Base-by-base conservation (phyloP, 2,888 invertebrate genomes). In the Papilio protenor region DNA sequence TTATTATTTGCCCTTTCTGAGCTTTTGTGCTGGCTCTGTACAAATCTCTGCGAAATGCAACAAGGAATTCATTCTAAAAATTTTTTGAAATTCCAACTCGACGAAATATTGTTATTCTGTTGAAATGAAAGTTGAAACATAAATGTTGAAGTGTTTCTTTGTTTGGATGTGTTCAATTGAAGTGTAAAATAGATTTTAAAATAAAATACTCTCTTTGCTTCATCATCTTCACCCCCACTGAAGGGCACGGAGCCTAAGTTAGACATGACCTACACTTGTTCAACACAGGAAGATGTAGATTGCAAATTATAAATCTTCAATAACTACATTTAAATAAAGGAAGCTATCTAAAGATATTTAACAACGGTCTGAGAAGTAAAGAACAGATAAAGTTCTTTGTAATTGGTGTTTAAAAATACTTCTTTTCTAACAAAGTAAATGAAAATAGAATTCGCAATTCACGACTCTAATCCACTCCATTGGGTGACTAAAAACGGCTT, bases 401-500 rank as follows among this genome's bases (percentile, higher is more conserved):
- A 64, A 27, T 64, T 33, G 33, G 21, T 33, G 16, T 33, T 64
- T 8, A 64, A 40, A 27, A 27, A 27, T 64, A 64, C 12, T 75
- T 52, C 27, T 64, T 64, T 74, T 57, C 74, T 66, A 12, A 49
- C 49, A 21, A 64, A 72, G 55, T 61, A 72, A 57, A 73, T 52
- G 45, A 75, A 23, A 40, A 71, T 64, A 75, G 71, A 85, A 85
- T 81, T 81, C 82, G 83, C 85, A 83, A 86, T 83, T 87, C 87
- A 86, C 84, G 84, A 83, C 82, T 82, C 83, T 83, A 86, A 87
- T 87, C 84, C 84, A 77, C 77, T 76, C 77, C 80, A 80, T 77
- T 80, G 66, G 73, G 73, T 76, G 72, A 81, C 80, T 81, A 80
- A 84, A 87, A 85, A 88, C 85, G 84, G 84, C 81, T 81, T 80